Base-by-base conservation (phyloP, 2,797 vertebrate species). In the Natrix natrix region DNA sequence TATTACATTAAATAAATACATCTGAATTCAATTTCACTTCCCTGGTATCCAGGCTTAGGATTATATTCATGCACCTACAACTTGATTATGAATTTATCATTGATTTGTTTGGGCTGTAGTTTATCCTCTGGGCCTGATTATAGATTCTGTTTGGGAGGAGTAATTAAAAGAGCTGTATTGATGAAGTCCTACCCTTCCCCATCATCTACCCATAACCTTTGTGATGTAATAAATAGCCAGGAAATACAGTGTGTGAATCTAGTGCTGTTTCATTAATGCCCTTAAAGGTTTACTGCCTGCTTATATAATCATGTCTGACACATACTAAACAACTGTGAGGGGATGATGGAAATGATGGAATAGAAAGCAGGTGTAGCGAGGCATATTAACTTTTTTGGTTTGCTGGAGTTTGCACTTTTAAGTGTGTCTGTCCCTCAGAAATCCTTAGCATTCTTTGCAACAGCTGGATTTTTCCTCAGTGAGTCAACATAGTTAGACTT, bases 391-490 rank as follows among this genome's bases (percentile, higher is more conserved):
- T 83, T 92, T 7, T 54, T 26, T 54, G 37, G 0, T 28, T 66
- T 94, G 89, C 1, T 78, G 12, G 74, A 90, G 74, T 12, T 92
- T 95, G 59, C 24, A 60, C 69, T 24, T 11, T 92, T 11, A 16
- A 92, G 78, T 7, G 57, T 2, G 13, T 2, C 56, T 92, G 56
- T 28, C 0, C 0, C 43, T 91, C 87, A 16, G 10, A 90, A 3
- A 37, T 91, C 89, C 57, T 55, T 92, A 54, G 66, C 32, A 48
- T 94, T 95, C 89, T 95, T 96, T 90, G 78, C 87, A 93, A 54
- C 12, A 90, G 43, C 90, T 93, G 92, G 78, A 91, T 6, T 7
- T 83, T 60, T 0, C 1, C 78, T 93, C 78, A 24, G 89, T 83
- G 69, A 91, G 28, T 90, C 92, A 56, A 28, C 1, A 0, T 74